Conservation (phyloP, 2,888 invertebrate genomes). For the Petrophora chlorosata region DNA sequence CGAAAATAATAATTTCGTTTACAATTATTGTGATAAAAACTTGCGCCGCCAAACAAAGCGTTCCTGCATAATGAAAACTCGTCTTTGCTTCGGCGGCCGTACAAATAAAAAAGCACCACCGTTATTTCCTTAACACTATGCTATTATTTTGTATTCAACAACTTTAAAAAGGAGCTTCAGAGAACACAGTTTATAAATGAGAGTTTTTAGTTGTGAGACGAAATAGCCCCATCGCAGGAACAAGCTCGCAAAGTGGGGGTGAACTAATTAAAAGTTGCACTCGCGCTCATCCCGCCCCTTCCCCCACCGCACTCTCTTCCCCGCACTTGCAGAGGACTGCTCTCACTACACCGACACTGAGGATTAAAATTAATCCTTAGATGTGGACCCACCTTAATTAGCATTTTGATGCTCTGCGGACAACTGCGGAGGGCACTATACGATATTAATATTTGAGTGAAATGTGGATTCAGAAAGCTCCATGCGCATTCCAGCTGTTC, state of each 20-base stretch:
- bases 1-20: not conserved
- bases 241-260: constrained; percentile 63
- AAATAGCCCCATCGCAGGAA: constrained; percentile 66
- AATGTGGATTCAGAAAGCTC: constrained; percentile 30
- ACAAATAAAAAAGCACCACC: constrained; percentile 30
- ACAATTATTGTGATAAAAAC: constrained; percentile 12
- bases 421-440: constrained; percentile 18
- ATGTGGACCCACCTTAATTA: constrained; percentile 40
- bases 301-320: constrained; percentile 37
- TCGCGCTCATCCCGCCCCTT: constrained; percentile 31
- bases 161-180: constrained; percentile 52
- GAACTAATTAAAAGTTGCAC: constrained; percentile 79
- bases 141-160: constrained; percentile 50
- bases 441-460: constrained; percentile 24
- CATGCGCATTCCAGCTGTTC: too few relatives aligned
- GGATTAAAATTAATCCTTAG: constrained; percentile 51
- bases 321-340: constrained; percentile 30
- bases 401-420: constrained; percentile 33
- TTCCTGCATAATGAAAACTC: constrained; percentile 36
- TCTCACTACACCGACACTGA: constrained; percentile 37
- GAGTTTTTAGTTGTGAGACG: constrained; percentile 70
- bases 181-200: constrained; percentile 67
- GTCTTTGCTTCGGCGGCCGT: constrained; percentile 21
- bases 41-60: constrained; percentile 28
- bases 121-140: constrained; percentile 37